phyloP scores from a whole-genome alignment of 2,797 vertebrate genomes.

The Gadopsis bispinosus region DNA sequence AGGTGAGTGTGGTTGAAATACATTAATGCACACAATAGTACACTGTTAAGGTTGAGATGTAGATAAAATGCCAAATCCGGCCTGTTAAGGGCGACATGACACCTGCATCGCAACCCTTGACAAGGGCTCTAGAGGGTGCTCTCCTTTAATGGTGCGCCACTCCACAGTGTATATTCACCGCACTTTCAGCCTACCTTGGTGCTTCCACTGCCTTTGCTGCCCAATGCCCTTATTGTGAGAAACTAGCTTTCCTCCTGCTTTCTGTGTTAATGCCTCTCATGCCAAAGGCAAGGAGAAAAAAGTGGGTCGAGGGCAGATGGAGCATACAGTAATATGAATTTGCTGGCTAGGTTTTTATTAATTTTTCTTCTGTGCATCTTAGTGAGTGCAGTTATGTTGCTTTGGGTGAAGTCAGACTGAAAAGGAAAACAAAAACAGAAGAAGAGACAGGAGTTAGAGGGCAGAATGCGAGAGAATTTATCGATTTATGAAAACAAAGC shows the following conservation, averaged over 20 bases:
- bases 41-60: constrained; percentile 51
- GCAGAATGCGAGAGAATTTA: constrained; percentile 18
- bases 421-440: constrained; percentile 19
- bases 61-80: constrained; percentile 43
- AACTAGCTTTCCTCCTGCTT: constrained; percentile 46
- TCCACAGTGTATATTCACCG: constrained; percentile 36
- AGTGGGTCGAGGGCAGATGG: constrained; percentile 74
- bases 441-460: background rate
- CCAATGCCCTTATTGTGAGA: constrained; percentile 48
- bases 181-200: constrained; percentile 37
- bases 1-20: constrained; percentile 48
- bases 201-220: constrained; percentile 26
- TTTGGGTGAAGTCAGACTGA: constrained; percentile 15
- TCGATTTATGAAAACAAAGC: constrained; percentile 37
- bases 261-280: constrained; percentile 49
- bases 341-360: constrained; percentile 30
- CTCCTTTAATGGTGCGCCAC: constrained; percentile 52
- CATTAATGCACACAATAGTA: constrained; percentile 61
- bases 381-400: constrained; percentile 28
- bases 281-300: constrained; percentile 63
- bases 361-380: constrained; percentile 25
- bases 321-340: constrained; percentile 43
- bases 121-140: constrained; percentile 51
- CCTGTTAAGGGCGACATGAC: constrained; percentile 57
- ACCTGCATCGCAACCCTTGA: constrained; percentile 41